Percentiles rank a stretch among this genome's conserved stretches.
These are phyloP conservation scores for Encarsia formosa DNA, from an alignment of 2,888 invertebrate species.

Conservation along the genomic window DNA sequence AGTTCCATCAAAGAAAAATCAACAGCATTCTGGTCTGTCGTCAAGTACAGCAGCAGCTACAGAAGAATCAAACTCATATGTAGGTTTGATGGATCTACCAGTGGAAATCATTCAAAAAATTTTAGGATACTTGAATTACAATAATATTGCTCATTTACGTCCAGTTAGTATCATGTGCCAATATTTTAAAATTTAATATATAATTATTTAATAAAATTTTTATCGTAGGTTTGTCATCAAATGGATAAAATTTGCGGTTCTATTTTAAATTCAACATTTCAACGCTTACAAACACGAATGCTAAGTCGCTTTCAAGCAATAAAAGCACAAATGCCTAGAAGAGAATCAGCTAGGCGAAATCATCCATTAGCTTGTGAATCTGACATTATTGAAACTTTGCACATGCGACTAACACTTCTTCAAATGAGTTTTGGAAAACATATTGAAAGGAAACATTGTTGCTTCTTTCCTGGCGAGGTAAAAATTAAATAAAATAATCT, in stretches of 20 bases:
- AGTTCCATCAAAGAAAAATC: conserved; percentile 31
- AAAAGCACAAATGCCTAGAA: conserved; percentile 85
- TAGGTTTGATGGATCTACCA: conserved; percentile 68
- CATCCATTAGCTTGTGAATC: conserved; percentile 88
- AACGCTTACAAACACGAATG: conserved; percentile 80
- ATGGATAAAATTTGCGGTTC: conserved; percentile 77
- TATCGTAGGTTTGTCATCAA: conserved; percentile 69
- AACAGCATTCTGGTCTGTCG: conserved; percentile 12
- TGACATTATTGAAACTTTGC: conserved; percentile 88
- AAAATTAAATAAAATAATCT: conserved; percentile 29
- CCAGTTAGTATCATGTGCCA: conserved; percentile 59
- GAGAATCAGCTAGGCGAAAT: conserved; percentile 85
- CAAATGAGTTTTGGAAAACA: conserved; percentile 95
- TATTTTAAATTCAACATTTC: conserved; percentile 80
- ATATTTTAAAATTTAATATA: background rate
- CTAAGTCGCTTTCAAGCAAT: conserved; percentile 79
- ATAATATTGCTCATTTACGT: conserved; percentile 73
- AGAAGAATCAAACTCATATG: conserved; percentile 7
- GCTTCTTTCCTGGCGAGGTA: conserved; percentile 93
- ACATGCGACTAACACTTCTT: conserved; percentile 84
- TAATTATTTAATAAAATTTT: background rate
- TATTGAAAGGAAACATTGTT: conserved; percentile 87
- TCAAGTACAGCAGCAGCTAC: conserved; percentile 2
- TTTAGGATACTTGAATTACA: conserved; percentile 69
- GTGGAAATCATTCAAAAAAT: conserved; percentile 78